Evolutionary conservation across 2,113 vertebrate species (phyloP).

Genomic region (Cavia porcellus): DNA sequence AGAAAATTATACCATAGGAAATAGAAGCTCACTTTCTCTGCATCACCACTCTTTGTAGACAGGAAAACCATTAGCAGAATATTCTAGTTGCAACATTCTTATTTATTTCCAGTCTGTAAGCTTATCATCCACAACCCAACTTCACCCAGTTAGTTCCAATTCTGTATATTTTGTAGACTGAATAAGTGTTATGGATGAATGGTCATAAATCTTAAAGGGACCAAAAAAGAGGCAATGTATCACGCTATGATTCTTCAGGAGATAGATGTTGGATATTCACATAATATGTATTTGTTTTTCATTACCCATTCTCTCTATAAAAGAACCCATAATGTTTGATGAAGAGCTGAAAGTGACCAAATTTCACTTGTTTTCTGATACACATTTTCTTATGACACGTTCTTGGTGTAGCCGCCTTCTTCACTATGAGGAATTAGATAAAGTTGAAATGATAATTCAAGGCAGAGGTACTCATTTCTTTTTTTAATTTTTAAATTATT

Average conservation of each 20-base stretch:
- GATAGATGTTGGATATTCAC: neutral
- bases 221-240: neutral
- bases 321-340: neutral
- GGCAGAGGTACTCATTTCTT: neutral
- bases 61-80: neutral
- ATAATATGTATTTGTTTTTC: neutral
- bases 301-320: neutral
- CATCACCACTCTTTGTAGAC: neutral
- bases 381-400: neutral
- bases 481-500: neutral
- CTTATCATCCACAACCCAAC: neutral
- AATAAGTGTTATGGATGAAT: neutral
- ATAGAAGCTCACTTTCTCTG: neutral
- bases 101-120: neutral
- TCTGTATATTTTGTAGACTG: neutral
- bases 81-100: neutral
- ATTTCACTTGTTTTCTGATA: neutral
- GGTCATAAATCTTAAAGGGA: neutral
- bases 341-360: neutral
- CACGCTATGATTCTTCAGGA: neutral
- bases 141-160: neutral
- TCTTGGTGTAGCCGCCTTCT: neutral
- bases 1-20: neutral
- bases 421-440: neutral
- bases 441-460: slow-evolving; percentile 14